phyloP scores from a whole-genome alignment of 2,888 invertebrate species.

The Lumbricus terrestris region DNA sequence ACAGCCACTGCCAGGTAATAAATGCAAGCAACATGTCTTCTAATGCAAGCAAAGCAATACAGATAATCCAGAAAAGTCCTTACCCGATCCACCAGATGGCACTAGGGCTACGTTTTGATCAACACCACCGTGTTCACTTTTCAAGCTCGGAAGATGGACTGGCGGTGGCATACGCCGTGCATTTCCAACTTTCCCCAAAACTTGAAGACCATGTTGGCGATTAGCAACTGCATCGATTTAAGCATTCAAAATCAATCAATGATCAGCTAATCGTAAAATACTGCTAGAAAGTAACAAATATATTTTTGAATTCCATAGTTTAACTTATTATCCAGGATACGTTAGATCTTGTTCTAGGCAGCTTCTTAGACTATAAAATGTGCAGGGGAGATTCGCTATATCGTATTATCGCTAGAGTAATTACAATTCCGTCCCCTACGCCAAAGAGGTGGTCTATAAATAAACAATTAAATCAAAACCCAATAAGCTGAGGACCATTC shows the following conservation, averaged over 20 bases:
- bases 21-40: too few relatives aligned
- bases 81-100: conserved; percentile 70
- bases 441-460: not conserved
- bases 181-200: conserved; percentile 98
- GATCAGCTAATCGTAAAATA: not conserved
- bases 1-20: too few relatives aligned
- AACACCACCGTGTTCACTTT: conserved; percentile 83
- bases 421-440: not conserved
- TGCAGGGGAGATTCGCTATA: not conserved
- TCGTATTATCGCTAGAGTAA: not conserved
- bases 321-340: not conserved
- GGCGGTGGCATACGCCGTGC: conserved; percentile 84
- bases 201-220: conserved; percentile 99
- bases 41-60: not conserved
- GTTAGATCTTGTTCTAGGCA: not conserved
- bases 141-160: conserved; percentile 96
- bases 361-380: not conserved
- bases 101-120: conserved; percentile 76
- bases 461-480: not conserved
- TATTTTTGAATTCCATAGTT: not conserved
- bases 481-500: not conserved
- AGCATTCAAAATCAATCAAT: conserved; percentile 27
- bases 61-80: not conserved
- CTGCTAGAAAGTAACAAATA: not conserved
- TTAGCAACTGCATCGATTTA: conserved; percentile 64